Percentiles rank a stretch among this genome's conserved stretches.
phyloP scores from a whole-genome alignment of 92 coral and sea anemone genomes.

The Paramuricea clavata region DNA sequence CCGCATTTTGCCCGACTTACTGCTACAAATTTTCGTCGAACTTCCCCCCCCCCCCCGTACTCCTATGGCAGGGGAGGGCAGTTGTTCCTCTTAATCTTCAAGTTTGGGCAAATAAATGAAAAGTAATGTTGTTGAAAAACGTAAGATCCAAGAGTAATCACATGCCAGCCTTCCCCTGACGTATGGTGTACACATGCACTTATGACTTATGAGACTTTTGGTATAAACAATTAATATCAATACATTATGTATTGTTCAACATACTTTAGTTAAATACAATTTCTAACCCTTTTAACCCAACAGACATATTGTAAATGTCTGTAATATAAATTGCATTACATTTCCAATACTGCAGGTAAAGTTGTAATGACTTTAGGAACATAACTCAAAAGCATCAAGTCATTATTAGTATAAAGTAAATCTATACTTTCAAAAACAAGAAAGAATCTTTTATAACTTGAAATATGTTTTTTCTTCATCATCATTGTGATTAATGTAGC shows the following conservation, averaged over 20 bases:
- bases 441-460: too few species aligned
- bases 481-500: not conserved
- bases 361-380: not conserved
- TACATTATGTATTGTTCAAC: not conserved
- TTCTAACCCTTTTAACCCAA: not conserved
- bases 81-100: too few species aligned
- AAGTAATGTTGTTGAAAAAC: too few species aligned
- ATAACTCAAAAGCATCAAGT: constrained; percentile 4
- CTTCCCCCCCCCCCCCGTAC: too few species aligned
- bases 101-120: too few species aligned
- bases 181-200: not conserved
- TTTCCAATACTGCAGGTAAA: not conserved
- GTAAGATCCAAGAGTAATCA: too few species aligned
- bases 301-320: not conserved
- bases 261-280: not conserved
- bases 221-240: not conserved
- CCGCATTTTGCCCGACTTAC: too few species aligned
- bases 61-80: too few species aligned
- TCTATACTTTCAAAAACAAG: not conserved
- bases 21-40: too few species aligned
- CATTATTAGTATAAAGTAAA: not conserved
- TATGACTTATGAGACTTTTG: not conserved
- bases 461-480: not conserved
- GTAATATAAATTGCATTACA: not conserved
- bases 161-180: too few species aligned